A percentile compares a stretch with the other conserved stretches of the same genome.
These are phyloP conservation scores for Calyptommatus sinebrachiatus DNA, from an alignment of 2,113 vertebrate genomes.

Conservation along the genomic window DNA sequence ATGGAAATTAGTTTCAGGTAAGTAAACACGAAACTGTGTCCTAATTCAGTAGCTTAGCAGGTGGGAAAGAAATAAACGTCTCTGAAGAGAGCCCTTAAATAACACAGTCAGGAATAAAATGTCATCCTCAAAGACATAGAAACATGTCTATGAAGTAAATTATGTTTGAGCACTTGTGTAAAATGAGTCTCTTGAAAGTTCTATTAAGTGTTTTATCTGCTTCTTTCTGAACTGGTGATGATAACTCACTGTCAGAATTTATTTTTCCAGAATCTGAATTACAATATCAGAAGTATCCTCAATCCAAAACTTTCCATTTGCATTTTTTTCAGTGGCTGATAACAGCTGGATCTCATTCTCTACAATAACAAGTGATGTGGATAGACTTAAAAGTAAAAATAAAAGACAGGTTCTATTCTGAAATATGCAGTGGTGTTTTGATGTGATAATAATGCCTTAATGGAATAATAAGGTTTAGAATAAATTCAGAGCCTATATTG, in stretches of 20 bases:
- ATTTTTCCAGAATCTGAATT: constrained; percentile 48
- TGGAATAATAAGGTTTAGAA: neutral
- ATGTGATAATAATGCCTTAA: constrained; percentile 1
- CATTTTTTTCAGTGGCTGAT: constrained; percentile 28
- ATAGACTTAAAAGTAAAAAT: constrained; percentile 39
- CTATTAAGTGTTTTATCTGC: constrained; percentile 53
- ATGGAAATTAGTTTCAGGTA: neutral
- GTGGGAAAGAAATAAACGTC: neutral
- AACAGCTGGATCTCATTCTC: constrained; percentile 38
- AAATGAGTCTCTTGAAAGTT: constrained; percentile 48
- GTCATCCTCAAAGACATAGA: constrained; percentile 17
- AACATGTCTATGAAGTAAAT: constrained; percentile 21
- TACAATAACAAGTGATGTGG: neutral
- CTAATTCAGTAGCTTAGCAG: neutral
- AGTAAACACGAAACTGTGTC: neutral
- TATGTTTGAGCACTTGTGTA: constrained; percentile 15
- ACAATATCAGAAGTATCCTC: constrained; percentile 44
- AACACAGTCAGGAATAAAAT: neutral
- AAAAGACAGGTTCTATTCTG: neutral
- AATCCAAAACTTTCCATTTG: constrained; percentile 47
- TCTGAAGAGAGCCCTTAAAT: neutral
- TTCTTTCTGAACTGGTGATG: constrained; percentile 40
- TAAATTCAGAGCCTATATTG: too few relatives aligned
- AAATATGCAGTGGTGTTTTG: neutral
- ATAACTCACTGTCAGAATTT: constrained; percentile 53